Base-by-base conservation (phyloP, 1,140 invertebrate species). In the Anagrus nilaparvatae region DNA sequence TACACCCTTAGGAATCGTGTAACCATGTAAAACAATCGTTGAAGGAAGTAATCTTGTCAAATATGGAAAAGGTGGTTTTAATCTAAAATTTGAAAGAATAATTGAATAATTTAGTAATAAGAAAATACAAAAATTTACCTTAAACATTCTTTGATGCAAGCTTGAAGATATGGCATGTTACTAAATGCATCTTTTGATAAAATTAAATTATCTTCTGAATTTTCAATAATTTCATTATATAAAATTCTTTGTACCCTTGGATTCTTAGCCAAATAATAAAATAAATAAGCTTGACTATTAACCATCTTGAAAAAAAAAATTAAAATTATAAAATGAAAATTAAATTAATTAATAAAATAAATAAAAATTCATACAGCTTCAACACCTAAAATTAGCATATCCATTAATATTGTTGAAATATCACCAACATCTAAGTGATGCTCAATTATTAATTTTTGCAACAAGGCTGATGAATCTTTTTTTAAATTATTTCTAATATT, bases 81-180 rank as follows among this genome's bases (percentile, higher is more conserved):
- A 60, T 54, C 75, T 75, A 28, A 13, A 18, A 48, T 2, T 40
- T 34, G 12, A 34, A 25, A 29, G 12, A 16, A 24, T 21, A 2
- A 25, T 30, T 21, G 1, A 18, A 23, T 33, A 29, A 21, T 23
- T 12, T 24, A 13, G 35, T 12, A 41, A 28, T 25, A 3, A 3
- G 20, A 44, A 39, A 33, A 43, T 43, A 30, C 13, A 38, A 34
- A 14, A 17, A 17, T 25, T 30, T 59, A 75, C 74, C 78, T 68
- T 37, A 82, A 69, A 21, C 73, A 72, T 62, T 85, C 81, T 43
- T 77, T 76, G 1, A 84, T 56, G 48, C 78, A 81, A 9, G 79
- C 79, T 55, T 78, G 76, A 2, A 82, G 51, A 54, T 79, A 82
- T 0, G 60, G 58, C 58, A 79, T 59, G 18, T 67, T 59, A 7